Base-by-base conservation (phyloP, 1,140 invertebrate species). In the Caenorhabditis brenneri region DNA sequence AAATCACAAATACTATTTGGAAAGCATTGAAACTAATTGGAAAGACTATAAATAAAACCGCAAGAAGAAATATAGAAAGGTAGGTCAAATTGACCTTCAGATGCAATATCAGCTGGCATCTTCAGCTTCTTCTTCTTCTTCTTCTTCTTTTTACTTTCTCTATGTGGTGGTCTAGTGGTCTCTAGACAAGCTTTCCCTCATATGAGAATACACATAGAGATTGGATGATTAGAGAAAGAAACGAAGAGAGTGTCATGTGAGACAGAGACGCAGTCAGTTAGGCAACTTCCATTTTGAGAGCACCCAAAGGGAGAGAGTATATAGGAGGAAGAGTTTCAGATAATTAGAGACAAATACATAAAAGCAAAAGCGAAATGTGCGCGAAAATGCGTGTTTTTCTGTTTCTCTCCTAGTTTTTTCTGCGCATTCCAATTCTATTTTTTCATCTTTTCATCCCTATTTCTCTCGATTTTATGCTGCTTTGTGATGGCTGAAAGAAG, bases 41-140 rank as follows among this genome's bases (percentile, higher is more conserved):
- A 46, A 6, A 46, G 6, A 7, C 15, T 15, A 6, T 46, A 46
- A 46, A 7, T 46, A 7, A 36, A 36, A 36, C 60, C 29, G 27
- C 24, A 58, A 58, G 53, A 65, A 9, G n/a, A 51, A 19, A n/a
- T 12, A 19, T 12, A 4, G 49, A 4, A 7, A 51, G 4, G 24
- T 27, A 33, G 60, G 60, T 65, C 31, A 36, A 65, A 39, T 7
- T 42, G 33, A 24, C 65, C 33, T 74, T 74, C 6, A 74, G 33
- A 24, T 74, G 65, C n/a, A 74, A 74, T 74, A 74, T 74, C 65
- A 74, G 65, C 65, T 39, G 65, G 27, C 65, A n/a, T n/a, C n/a
- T n/a, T n/a, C n/a, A n/a, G n/a, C n/a, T n/a, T n/a, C n/a, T n/a
- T n/a, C n/a, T 29, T 29, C 24, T 33, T 33, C 29, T 74, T 42